These are phyloP conservation scores for Calypte anna DNA, from an alignment of 2,113 vertebrate species.

Conservation along the genomic window DNA sequence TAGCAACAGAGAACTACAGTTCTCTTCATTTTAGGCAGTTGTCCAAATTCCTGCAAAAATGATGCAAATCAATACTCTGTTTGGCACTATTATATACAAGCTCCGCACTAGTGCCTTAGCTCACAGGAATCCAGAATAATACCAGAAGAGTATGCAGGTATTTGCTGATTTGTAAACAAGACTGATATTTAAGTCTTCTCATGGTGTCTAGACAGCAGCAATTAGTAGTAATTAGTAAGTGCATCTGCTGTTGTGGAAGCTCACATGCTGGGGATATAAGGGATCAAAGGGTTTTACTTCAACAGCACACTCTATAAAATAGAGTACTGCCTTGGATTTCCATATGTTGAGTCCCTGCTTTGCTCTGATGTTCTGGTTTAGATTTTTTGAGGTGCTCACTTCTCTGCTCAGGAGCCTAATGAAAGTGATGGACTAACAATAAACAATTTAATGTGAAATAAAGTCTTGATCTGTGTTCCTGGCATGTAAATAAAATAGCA, in stretches of 20 bases:
- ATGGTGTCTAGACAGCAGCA: slow-evolving; percentile 62
- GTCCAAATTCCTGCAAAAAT: neutral
- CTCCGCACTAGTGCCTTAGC: neutral
- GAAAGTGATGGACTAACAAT: neutral
- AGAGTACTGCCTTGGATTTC: neutral
- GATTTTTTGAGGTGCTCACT: neutral
- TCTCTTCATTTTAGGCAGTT: neutral
- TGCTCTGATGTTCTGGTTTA: neutral
- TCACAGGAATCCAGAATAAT: neutral
- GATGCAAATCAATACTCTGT: neutral
- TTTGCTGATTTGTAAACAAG: slow-evolving; percentile 46
- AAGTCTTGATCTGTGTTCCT: neutral
- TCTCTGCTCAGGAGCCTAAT: neutral
- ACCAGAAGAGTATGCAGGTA: neutral
- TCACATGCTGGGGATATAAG: neutral
- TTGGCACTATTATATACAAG: neutral
- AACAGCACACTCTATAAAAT: neutral
- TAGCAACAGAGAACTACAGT: neutral
- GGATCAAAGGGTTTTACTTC: slow-evolving; percentile 2
- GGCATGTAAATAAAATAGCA: neutral
- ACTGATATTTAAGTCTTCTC: slow-evolving; percentile 33
- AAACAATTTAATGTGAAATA: neutral
- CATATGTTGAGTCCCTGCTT: neutral
- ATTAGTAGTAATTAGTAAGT: slow-evolving; percentile 59
- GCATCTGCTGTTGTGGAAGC: slow-evolving; percentile 49